Evolutionary conservation across 92 coral and sea anemone species (phyloP), one percentile per base, ranked within the genome.

Genomic region (Bergia puertoricense): DNA sequence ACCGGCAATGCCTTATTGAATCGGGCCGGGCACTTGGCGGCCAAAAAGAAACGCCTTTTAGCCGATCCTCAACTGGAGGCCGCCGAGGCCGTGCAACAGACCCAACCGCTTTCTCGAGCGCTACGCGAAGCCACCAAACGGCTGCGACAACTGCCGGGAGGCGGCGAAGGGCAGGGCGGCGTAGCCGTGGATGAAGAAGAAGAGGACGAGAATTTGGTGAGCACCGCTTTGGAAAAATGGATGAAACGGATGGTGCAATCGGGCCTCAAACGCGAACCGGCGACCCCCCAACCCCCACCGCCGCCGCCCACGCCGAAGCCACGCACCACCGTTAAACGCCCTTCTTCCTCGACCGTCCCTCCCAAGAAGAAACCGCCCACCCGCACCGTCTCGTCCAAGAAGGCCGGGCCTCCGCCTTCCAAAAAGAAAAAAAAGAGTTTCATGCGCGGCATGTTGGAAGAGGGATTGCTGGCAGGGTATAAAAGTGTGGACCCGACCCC

Each of bases 61-160:
- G 82, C 89, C 83, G 89, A 86, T 86, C 89, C 89, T 16, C 1
- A 75, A 0, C 82, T 86, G 82, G 89, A 86, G 0, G 89, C 89
- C 68, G 89, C 89, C 89, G 46, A 86, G 37, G 89, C 74, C 89
- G 89, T 86, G 10, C 89, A 86, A 86, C 72, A 46, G 89, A 86
- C 89, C 41, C 82, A n/a, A 9, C 89, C 89, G 50, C 50, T 86
- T 1, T 86, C 89, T 85, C 89, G 89, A 16, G 81, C 89, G 67
- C 88, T 85, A 37, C 88, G 81, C 42, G 89, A 85, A 22, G 89
- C 89, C 89, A 85, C 89, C 89, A 85, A 85, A 85, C 89, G 89
- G 44, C 81, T 85, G 89, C 0, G 89, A 85, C 81, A 85, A 73
- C 68, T 85, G 22, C 89, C 89, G 6, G 89, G 89, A 20, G n/a